Percentiles rank a stretch among this genome's conserved stretches.
phyloP scores from a whole-genome alignment of 2,113 vertebrate species.

The Passer montanus region DNA sequence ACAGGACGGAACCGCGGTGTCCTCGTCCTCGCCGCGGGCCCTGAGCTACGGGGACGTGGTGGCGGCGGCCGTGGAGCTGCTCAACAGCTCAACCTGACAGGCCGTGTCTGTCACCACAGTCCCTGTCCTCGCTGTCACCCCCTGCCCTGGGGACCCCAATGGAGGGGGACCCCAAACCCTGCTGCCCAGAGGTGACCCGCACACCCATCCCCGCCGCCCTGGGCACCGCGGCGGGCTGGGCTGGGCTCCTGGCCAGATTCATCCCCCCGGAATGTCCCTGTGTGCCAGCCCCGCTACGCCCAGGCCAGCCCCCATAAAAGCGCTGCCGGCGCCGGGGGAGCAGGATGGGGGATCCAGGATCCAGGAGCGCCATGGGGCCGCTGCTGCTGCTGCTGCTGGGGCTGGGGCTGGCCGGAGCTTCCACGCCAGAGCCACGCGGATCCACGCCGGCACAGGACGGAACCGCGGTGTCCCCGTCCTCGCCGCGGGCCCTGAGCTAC shows the following conservation, averaged over 20 bases:
- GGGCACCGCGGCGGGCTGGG: neutral
- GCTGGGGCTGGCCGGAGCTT: neutral
- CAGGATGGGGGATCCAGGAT: neutral
- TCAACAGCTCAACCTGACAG: too few species aligned
- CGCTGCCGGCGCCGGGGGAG: accelerated
- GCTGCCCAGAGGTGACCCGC: neutral
- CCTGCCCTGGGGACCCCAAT: accelerated
- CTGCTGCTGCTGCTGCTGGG: neutral
- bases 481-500: neutral
- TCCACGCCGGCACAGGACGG: accelerated
- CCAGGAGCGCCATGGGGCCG: neutral
- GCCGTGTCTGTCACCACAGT: too few species aligned
- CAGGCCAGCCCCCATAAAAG: neutral
- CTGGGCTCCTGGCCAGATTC: neutral
- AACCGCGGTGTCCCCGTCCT: accelerated
- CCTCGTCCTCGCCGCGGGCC: accelerated
- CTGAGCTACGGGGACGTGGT: accelerated
- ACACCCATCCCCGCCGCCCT: neutral
- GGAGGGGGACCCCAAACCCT: neutral
- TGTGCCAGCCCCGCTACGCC: neutral
- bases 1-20: accelerated
- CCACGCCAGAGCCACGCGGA: accelerated
- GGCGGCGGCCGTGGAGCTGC: neutral
- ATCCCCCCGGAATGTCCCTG: neutral
- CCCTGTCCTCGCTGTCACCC: too few species aligned